Conservation (phyloP, 2,888 invertebrate species). For the Drosophila anomelani region DNA sequence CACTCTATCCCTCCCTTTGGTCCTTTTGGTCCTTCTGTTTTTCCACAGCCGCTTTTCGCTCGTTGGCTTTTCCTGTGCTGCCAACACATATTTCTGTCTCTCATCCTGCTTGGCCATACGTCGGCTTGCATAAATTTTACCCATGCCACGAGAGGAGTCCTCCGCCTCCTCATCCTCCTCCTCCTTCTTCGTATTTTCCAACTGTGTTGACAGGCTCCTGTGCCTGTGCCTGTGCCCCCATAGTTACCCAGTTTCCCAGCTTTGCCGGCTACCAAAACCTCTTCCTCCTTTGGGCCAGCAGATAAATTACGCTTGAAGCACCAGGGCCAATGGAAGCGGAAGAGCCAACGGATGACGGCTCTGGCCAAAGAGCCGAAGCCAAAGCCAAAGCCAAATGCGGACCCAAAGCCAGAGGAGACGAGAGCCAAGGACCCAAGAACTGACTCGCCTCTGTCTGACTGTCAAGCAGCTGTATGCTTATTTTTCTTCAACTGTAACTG, state of each 20-base stretch:
- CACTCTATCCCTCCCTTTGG: too few relatives aligned
- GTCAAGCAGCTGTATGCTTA: constrained; percentile 65
- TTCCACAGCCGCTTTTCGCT: constrained; percentile 10
- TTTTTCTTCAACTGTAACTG: constrained; percentile 63
- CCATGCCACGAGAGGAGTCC: constrained; percentile 3
- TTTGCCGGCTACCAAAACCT: not conserved
- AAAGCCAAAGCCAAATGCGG: constrained; percentile 19
- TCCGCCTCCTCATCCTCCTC: not conserved
- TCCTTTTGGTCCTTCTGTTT: constrained; percentile 1
- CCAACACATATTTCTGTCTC: constrained; percentile 26
- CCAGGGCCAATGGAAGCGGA: constrained; percentile 65
- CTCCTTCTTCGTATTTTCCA: not conserved
- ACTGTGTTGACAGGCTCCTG: constrained; percentile 37
- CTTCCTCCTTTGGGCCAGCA: constrained; percentile 42
- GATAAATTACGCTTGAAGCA: constrained; percentile 74
- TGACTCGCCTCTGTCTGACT: constrained; percentile 37
- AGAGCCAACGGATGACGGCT: constrained; percentile 65
- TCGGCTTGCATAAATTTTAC: constrained; percentile 72
- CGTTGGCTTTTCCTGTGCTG: constrained; percentile 12
- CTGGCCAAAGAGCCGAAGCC: constrained; percentile 34
- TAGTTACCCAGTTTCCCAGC: not conserved
- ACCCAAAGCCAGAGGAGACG: constrained; percentile 32
- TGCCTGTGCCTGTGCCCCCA: not conserved
- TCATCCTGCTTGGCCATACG: constrained; percentile 65
- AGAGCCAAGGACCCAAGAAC: constrained; percentile 37